A percentile compares a stretch with the other conserved stretches of the same genome.
These are phyloP conservation scores for Proteles cristata DNA, from an alignment of 2,113 vertebrate genomes.

Conservation along the genomic window DNA sequence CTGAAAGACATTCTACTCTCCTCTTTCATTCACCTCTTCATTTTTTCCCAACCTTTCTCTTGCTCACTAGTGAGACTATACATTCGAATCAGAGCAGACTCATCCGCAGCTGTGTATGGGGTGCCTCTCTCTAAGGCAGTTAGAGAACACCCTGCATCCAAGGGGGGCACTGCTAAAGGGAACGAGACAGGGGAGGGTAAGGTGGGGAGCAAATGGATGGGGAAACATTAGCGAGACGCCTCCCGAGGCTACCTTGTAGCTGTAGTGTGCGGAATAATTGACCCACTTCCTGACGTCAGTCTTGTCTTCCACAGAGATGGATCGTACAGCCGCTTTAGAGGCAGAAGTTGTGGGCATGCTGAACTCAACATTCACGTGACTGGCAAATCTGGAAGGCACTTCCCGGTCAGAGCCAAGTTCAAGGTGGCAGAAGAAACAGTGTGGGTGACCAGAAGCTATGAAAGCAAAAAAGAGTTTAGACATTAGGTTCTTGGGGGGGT, in stretches of 20 bases:
- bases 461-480: conserved; percentile 65
- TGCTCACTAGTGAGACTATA: neutral
- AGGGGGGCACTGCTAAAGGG: neutral
- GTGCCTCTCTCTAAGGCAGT: neutral
- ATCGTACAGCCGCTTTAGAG: conserved; percentile 90
- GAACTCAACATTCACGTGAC: conserved; percentile 90
- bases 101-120: neutral
- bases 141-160: neutral
- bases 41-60: neutral
- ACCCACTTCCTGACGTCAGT: conserved; percentile 92
- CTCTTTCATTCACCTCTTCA: neutral
- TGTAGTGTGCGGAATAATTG: conserved; percentile 93
- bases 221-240: neutral
- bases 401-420: conserved; percentile 94
- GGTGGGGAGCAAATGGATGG: neutral
- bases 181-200: neutral
- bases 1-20: neutral
- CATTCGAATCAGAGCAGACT: neutral
- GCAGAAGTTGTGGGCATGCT: conserved; percentile 93
- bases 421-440: conserved; percentile 94
- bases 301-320: conserved; percentile 91
- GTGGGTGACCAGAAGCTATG: conserved; percentile 91
- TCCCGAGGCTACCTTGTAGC: conserved; percentile 89
- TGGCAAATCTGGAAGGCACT: conserved; percentile 90
- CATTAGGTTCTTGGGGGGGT: neutral